phyloP scores from a whole-genome alignment of 2,797 vertebrate genomes.

The Todus mexicanus region DNA sequence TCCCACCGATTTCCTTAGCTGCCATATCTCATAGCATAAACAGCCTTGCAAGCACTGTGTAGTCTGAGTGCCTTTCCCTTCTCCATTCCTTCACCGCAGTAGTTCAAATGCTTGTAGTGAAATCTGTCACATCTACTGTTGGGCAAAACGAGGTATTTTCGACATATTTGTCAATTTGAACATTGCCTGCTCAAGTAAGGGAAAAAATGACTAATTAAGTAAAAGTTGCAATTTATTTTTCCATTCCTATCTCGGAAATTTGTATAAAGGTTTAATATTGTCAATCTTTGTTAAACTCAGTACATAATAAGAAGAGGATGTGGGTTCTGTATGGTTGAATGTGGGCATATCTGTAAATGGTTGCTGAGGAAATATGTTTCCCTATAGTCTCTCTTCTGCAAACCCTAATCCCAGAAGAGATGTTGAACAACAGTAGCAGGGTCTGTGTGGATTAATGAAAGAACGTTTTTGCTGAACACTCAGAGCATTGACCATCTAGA shows the following conservation, averaged over 20 bases:
- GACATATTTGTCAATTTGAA: background rate
- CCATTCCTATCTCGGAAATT: background rate
- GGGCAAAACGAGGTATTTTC: background rate
- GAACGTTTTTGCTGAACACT: background rate
- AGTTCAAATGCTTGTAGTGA: background rate
- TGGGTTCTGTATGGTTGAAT: background rate
- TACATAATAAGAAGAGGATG: background rate
- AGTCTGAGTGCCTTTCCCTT: background rate
- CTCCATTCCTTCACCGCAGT: background rate
- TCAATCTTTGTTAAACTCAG: background rate
- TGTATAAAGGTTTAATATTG: background rate
- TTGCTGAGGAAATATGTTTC: background rate
- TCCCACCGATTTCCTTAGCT: background rate
- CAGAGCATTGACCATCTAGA: background rate
- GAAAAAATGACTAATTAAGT: background rate
- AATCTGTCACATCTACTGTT: background rate
- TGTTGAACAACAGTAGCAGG: background rate
- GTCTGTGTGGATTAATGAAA: background rate
- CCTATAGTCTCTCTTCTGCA: background rate
- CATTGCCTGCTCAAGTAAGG: background rate
- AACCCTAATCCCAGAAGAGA: background rate
- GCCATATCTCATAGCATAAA: background rate
- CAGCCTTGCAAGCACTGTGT: background rate
- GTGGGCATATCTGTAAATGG: background rate
- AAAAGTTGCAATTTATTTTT: background rate